phyloP scores from a whole-genome alignment of 2,888 invertebrate genomes.

The Crossocerus cetratus region DNA sequence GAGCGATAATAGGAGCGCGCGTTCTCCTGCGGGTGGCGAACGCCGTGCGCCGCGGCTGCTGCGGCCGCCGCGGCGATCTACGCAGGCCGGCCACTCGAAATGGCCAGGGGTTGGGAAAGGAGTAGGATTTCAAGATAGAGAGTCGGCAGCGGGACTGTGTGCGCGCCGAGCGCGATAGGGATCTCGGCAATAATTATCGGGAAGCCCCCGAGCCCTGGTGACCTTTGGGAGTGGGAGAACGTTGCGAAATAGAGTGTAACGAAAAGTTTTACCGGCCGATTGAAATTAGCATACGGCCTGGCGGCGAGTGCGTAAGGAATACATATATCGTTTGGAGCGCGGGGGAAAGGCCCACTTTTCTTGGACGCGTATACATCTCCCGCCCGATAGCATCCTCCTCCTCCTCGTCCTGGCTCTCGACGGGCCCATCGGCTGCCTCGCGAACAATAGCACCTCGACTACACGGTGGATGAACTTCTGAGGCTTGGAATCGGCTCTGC shows the following conservation, averaged over 20 bases:
- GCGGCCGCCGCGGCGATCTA: no score
- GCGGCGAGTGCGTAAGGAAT: slow-evolving; percentile 50
- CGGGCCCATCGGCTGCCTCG: slow-evolving; percentile 48
- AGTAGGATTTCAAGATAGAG: slow-evolving; percentile 4
- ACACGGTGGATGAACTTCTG: slow-evolving; percentile 64
- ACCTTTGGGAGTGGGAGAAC: slow-evolving; percentile 41
- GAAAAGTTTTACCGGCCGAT: slow-evolving; percentile 47
- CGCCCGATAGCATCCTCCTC: slow-evolving; percentile 51
- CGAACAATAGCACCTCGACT: slow-evolving; percentile 62
- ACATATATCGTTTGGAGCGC: slow-evolving; percentile 36
- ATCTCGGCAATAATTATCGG: slow-evolving; percentile 42
- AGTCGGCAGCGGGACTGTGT: not conserved
- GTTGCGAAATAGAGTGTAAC: slow-evolving; percentile 50
- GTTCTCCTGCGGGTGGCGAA: no score
- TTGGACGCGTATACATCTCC: slow-evolving; percentile 25
- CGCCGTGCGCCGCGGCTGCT: no score
- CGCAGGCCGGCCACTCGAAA: not conserved
- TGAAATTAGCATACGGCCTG: slow-evolving; percentile 52
- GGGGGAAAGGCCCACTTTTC: slow-evolving; percentile 60
- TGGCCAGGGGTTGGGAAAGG: not conserved
- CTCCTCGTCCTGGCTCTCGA: slow-evolving; percentile 34
- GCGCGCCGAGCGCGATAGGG: slow-evolving; percentile 16
- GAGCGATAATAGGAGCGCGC: no score
- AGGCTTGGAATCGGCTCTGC: slow-evolving; percentile 62
- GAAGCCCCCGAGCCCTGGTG: slow-evolving; percentile 26